Base-by-base conservation (phyloP, 2,797 vertebrate species). In the Ctenopoma kingsleyae region DNA sequence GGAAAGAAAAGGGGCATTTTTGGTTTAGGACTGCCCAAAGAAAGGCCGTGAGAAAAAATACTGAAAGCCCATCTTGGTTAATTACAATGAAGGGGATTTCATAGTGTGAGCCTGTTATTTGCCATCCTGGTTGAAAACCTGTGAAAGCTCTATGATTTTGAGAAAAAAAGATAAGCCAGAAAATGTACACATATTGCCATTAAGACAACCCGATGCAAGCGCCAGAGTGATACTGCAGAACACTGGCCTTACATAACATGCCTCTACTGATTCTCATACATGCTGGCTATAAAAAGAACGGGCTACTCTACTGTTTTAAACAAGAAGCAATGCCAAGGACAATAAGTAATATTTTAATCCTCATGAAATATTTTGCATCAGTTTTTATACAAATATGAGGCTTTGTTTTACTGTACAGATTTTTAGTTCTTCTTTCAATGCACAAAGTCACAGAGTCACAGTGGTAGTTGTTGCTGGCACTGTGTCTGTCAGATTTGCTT, bases 401-500 rank as follows among this genome's bases (percentile, higher is more conserved):
- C 53, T 62, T 64, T 49, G 46, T 54, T 62, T 27, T 1, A 6
- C n/a, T n/a, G n/a, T n/a, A n/a, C 5, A n/a, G 46, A 11, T 50
- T 52, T 69, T 64, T 40, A n/a, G 16, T 17, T 68, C 48, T 55
- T 55, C 43, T 52, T 54, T 53, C 57, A 13, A 40, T 43, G 67
- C 8, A 16, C 20, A 53, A 23, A 70, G 71, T 60, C 12, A 13
- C 43, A 38, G 71, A 62, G 67, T 82, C 67, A 54, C 19, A 4
- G 59, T 4, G 51, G 48, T 68, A 64, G 71, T 55, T 62, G 66
- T 76, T 23, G 17, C 74, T 32, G 81, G 77, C 78, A 80, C 71
- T 20, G 43, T 53, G 77, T 47, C 71, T 83, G 85, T 88, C 89
- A 84, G 74, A 2, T 73, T 62, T 53, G 36, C 78, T 90, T 80